A percentile compares a stretch with the other conserved stretches of the same genome.
These are phyloP conservation scores for Heterodera filipjevi DNA, from an alignment of 2,888 invertebrate genomes.

Conservation along the genomic window DNA sequence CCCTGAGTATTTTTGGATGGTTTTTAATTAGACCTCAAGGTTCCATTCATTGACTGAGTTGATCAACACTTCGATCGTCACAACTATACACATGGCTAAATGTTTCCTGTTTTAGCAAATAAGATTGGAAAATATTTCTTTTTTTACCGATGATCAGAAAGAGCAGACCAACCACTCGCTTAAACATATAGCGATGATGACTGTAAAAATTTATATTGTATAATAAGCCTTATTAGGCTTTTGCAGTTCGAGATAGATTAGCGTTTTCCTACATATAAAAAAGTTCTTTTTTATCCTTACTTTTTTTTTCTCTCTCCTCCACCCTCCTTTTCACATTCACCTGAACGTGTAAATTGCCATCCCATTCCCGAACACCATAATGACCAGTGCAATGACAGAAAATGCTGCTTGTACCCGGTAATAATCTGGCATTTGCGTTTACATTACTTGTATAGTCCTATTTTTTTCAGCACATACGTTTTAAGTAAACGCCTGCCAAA, in stretches of 20 bases:
- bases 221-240: too few species aligned
- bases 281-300: too few species aligned
- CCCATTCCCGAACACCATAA: constrained; percentile 55
- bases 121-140: background rate
- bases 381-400: constrained; percentile 51
- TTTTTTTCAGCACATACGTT: constrained; percentile 47
- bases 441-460: background rate
- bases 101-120: too few species aligned
- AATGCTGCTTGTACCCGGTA: constrained; percentile 63
- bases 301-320: background rate
- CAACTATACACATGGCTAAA: constrained; percentile 56
- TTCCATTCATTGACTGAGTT: constrained; percentile 62
- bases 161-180: constrained; percentile 57
- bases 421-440: too few species aligned
- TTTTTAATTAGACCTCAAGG: constrained; percentile 42
- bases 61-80: constrained; percentile 57
- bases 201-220: too few species aligned
- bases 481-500: constrained; percentile 58
- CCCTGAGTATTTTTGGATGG: background rate
- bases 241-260: too few species aligned
- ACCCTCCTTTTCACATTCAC: background rate
- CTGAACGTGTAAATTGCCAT: constrained; percentile 58
- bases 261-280: too few species aligned
- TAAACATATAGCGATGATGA: constrained; percentile 63
- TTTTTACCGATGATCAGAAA: constrained; percentile 56